Conservation (phyloP, 2,797 vertebrate species). For the Parotocinclus haroldoi region DNA sequence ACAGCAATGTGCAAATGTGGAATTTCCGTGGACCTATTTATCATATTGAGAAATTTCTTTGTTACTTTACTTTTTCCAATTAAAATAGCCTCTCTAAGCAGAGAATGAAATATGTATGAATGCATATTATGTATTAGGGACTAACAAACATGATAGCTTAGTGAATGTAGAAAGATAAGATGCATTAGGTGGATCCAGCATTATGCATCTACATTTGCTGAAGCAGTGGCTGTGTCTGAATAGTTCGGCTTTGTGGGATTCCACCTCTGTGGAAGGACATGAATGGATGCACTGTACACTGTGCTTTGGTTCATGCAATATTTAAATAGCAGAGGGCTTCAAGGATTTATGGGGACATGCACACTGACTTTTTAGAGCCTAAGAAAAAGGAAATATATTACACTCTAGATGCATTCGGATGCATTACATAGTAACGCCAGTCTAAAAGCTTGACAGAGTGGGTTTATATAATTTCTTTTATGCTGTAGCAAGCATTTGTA, state of each 20-base stretch:
- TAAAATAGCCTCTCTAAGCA: too few species aligned
- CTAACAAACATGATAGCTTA: constrained; percentile 4
- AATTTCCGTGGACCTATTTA: not conserved
- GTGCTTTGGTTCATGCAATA: constrained; percentile 48
- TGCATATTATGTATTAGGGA: not conserved
- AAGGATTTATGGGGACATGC: constrained; percentile 43
- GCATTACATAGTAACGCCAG: too few species aligned
- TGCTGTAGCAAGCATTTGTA: too few species aligned
- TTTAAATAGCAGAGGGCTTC: constrained; percentile 41
- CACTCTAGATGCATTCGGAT: not conserved
- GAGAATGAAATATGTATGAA: constrained; percentile 16
- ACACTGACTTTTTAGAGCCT: constrained; percentile 34
- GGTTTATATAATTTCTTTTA: too few species aligned
- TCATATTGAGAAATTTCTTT: not conserved
- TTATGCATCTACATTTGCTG: not conserved
- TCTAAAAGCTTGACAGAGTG: too few species aligned
- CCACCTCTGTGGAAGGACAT: constrained; percentile 36
- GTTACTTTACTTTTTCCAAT: not conserved
- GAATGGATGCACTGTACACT: constrained; percentile 47
- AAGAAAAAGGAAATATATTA: constrained; percentile 29
- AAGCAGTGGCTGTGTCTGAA: not conserved
- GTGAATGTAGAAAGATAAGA: constrained; percentile 8
- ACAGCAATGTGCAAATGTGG: not conserved
- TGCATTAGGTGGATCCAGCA: constrained; percentile 32
- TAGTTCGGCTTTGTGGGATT: constrained; percentile 40